These are phyloP conservation scores for Latrodectus geometricus DNA, from an alignment of 1,140 invertebrate genomes.

Conservation along the genomic window DNA sequence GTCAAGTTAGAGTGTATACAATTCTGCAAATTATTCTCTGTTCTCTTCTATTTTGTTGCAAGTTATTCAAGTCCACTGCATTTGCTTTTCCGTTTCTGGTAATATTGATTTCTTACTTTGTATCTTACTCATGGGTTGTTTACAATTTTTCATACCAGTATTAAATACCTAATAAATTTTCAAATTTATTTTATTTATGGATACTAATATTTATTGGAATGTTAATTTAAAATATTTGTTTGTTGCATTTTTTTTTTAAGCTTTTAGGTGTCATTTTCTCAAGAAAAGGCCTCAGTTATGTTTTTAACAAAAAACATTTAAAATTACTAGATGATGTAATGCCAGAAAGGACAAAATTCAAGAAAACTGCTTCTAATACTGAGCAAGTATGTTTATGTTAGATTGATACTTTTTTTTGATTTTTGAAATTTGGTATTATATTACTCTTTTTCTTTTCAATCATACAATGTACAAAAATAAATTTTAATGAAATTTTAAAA, in stretches of 20 bases:
- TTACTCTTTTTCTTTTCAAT: no score
- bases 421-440: no score
- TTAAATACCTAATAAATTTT: background rate
- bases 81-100: constrained; percentile 56
- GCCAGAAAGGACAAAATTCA: constrained; percentile 36
- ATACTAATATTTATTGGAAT: no score
- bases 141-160: background rate
- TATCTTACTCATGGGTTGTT: background rate
- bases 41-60: constrained; percentile 40
- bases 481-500: no score
- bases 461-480: no score
- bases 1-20: constrained; percentile 72
- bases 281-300: constrained; percentile 16
- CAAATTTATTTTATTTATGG: background rate
- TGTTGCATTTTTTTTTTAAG: constrained; percentile 4
- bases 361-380: constrained; percentile 4
- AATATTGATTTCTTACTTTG: background rate
- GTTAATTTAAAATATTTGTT: background rate
- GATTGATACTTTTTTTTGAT: no score
- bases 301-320: constrained; percentile 44
- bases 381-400: constrained; percentile 17
- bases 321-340: constrained; percentile 51
- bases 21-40: constrained; percentile 67
- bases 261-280: constrained; percentile 33
- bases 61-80: constrained; percentile 42